A percentile compares a stretch with the other conserved stretches of the same genome.
Conservation (phyloP, 2,797 vertebrate genomes). For the Thripadectes ignobilis region DNA sequence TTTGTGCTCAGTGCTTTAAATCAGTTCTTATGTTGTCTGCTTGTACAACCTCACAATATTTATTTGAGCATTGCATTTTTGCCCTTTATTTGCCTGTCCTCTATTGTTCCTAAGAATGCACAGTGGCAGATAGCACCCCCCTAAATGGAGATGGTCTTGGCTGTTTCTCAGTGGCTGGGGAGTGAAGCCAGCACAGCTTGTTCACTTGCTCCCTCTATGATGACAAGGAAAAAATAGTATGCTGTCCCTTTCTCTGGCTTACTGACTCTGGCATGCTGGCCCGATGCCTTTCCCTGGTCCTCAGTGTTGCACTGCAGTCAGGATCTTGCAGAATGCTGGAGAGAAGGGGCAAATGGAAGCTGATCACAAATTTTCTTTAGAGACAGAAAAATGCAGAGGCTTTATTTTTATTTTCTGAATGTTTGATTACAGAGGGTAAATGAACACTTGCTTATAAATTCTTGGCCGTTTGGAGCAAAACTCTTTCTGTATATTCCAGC, state of each 20-base stretch:
- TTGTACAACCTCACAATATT: not conserved
- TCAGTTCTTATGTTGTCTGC: not conserved
- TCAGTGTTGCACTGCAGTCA: not conserved
- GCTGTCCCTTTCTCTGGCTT: not conserved
- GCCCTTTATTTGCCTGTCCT: not conserved
- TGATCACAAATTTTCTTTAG: not conserved
- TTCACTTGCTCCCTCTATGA: not conserved
- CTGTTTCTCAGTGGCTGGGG: not conserved
- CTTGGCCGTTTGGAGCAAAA: not conserved
- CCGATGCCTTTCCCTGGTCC: rapidly evolving
- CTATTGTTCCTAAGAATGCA: not conserved
- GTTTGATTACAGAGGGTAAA: not conserved
- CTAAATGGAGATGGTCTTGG: not conserved
- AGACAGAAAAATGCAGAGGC: not conserved
- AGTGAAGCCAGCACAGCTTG: not conserved
- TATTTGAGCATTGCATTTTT: not conserved
- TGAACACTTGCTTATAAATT: not conserved
- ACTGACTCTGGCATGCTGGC: rapidly evolving
- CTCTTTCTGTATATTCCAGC: not conserved
- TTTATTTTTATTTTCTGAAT: not conserved
- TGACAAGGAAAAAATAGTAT: not conserved
- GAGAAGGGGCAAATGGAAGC: not conserved
- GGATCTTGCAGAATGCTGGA: not conserved
- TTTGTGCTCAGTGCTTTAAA: not conserved
- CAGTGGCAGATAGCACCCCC: not conserved